Percentiles rank a stretch among this genome's conserved stretches.
These are phyloP conservation scores for Physeter macrocephalus DNA, from an alignment of 2,113 vertebrate genomes.

Conservation along the genomic window DNA sequence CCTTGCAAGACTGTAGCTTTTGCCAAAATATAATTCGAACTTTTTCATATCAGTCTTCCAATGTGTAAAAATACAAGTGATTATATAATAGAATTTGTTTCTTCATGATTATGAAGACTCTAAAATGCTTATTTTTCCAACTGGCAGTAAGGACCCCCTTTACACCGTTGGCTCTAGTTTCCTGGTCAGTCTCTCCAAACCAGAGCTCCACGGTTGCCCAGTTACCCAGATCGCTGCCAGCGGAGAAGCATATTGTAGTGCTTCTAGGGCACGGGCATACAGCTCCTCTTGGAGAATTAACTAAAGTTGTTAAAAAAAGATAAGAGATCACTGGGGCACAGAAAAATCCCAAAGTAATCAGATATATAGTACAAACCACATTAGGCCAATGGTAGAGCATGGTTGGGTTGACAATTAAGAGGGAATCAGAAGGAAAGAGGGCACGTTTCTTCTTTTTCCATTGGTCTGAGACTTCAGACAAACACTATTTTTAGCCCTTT, in stretches of 20 bases:
- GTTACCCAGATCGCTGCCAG: neutral
- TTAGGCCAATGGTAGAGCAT: neutral
- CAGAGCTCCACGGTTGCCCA: neutral
- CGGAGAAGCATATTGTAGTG: neutral
- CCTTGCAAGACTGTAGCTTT: neutral
- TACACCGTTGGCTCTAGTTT: neutral
- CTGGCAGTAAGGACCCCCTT: neutral
- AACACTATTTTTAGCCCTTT: neutral
- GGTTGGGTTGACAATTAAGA: neutral
- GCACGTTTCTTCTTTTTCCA: neutral
- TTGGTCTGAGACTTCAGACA: neutral
- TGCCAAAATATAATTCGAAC: neutral
- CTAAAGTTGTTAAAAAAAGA: neutral
- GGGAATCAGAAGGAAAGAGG: neutral
- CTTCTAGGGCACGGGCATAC: accelerated
- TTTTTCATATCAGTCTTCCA: neutral
- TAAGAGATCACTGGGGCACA: neutral
- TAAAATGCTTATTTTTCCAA: neutral
- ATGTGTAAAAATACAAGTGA: neutral
- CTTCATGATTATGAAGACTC: neutral
- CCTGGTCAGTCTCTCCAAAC: neutral
- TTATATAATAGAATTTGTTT: neutral
- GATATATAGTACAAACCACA: neutral
- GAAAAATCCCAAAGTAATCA: neutral
- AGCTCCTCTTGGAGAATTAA: neutral